Evolutionary conservation across 1,140 invertebrate genomes (phyloP).

Genomic region (Trypoxylus dichotomus): DNA sequence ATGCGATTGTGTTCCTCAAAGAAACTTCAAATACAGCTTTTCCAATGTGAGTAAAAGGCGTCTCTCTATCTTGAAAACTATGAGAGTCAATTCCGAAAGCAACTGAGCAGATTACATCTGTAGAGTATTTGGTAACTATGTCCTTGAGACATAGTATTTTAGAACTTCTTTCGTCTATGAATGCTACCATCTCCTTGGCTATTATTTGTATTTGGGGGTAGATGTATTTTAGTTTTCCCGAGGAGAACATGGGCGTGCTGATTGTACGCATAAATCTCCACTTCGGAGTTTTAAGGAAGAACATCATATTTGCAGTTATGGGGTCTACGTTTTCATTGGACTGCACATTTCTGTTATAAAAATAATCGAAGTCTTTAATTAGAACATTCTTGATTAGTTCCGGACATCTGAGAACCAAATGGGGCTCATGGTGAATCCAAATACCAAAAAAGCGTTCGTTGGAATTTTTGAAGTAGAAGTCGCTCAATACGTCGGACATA

Average conservation of each 20-base stretch:
- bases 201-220: conserved; percentile 45
- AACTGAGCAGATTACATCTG: conserved; percentile 62
- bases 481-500: conserved; percentile 24
- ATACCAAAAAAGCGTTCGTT: conserved; percentile 46
- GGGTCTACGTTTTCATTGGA: conserved; percentile 56
- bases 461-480: conserved; percentile 40
- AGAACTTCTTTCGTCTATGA: conserved; percentile 38
- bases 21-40: conserved; percentile 29
- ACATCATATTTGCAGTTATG: conserved; percentile 45
- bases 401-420: conserved; percentile 46
- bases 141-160: conserved; percentile 52
- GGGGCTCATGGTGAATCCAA: conserved; percentile 44
- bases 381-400: conserved; percentile 57
- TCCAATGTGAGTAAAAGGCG: conserved; percentile 29
- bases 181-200: conserved; percentile 42
- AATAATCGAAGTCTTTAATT: conserved; percentile 62
- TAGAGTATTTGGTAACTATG: conserved; percentile 57
- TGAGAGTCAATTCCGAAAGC: conserved; percentile 60
- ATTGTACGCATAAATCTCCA: conserved; percentile 52
- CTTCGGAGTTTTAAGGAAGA: conserved; percentile 41
- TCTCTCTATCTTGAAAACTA: conserved; percentile 34
- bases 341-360: conserved; percentile 56
- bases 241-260: conserved; percentile 45
- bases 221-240: conserved; percentile 52
- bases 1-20: conserved; percentile 8